These are phyloP conservation scores for Leptopilina boulardi DNA, from an alignment of 1,140 invertebrate species.

Conservation along the genomic window DNA sequence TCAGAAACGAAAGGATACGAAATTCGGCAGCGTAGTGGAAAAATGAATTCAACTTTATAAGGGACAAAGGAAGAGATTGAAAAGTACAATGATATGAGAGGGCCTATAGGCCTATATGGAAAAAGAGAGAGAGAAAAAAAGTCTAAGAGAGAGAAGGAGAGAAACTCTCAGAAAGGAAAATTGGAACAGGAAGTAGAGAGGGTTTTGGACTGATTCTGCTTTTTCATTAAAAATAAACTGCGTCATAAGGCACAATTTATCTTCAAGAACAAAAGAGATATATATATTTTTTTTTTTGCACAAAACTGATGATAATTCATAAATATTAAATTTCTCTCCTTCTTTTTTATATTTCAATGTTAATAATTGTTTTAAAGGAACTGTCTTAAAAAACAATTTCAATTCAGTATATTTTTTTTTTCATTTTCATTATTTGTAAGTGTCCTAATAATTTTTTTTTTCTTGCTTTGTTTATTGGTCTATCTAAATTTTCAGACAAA, in stretches of 20 bases:
- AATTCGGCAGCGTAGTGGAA: not conserved
- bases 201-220: not conserved
- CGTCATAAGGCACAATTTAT: not conserved
- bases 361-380: not conserved
- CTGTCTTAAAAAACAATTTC: not conserved
- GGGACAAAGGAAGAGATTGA: constrained; percentile 8
- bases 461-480: too few relatives aligned
- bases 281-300: too few relatives aligned
- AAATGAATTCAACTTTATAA: constrained; percentile 2
- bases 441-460: too few relatives aligned
- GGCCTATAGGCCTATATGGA: not conserved
- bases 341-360: too few relatives aligned
- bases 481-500: too few relatives aligned
- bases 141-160: too few relatives aligned
- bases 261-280: not conserved
- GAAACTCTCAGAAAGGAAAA: not conserved
- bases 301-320: not conserved
- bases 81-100: constrained; percentile 3
- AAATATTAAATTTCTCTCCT: not conserved
- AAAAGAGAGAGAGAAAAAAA: not conserved
- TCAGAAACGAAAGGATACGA: not conserved
- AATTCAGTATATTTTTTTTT: not conserved
- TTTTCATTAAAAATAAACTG: constrained; percentile 9
- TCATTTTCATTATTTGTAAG: too few relatives aligned
- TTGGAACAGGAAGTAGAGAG: constrained; percentile 2